Evolutionary conservation across 2,797 vertebrate species (phyloP).

Genomic region (Hozukius guyotensis): DNA sequence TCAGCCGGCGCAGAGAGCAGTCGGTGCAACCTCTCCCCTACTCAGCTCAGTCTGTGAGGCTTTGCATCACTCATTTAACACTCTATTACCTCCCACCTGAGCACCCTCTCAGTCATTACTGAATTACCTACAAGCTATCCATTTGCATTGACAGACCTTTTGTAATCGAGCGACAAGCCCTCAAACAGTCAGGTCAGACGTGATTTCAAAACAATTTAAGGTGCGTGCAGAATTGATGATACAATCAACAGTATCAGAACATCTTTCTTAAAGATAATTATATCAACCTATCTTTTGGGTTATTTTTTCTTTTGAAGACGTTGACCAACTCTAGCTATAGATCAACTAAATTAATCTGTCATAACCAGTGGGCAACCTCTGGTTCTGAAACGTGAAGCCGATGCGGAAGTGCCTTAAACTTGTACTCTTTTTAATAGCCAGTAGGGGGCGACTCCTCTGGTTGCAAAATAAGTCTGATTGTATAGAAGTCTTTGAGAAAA

Average conservation of each 20-base stretch:
- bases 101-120: slow-evolving; percentile 71
- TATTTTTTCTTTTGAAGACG: neutral
- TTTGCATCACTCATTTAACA: slow-evolving; percentile 76
- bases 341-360: slow-evolving; percentile 5
- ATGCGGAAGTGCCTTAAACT: no score
- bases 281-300: neutral
- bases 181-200: slow-evolving; percentile 15
- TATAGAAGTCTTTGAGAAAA: no score
- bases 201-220: slow-evolving; percentile 27
- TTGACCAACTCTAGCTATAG: neutral
- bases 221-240: neutral
- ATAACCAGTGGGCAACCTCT: no score
- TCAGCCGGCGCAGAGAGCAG: slow-evolving; percentile 15
- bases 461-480: no score
- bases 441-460: no score
- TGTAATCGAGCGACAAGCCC: slow-evolving; percentile 43
- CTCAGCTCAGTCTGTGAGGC: slow-evolving; percentile 53
- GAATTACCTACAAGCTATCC: slow-evolving; percentile 69
- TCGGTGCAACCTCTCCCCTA: slow-evolving; percentile 26
- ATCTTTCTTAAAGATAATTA: neutral
- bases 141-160: slow-evolving; percentile 69
- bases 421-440: no score
- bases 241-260: neutral
- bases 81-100: slow-evolving; percentile 77
- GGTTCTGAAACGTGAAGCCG: no score